phyloP scores from a whole-genome alignment of 2,888 invertebrate species.

The Tipula vernalis region DNA sequence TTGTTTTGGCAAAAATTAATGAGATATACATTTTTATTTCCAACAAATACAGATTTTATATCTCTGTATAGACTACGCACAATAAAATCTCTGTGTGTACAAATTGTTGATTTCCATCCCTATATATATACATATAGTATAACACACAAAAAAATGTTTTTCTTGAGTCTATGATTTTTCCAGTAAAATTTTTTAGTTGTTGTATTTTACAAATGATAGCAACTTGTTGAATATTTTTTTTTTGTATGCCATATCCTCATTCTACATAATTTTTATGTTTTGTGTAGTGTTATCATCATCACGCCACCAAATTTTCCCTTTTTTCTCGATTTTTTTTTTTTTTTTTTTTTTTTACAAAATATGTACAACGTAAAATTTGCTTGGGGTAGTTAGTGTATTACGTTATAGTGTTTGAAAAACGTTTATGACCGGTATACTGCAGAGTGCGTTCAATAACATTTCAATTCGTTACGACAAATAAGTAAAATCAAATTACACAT shows the following conservation, averaged over 20 bases:
- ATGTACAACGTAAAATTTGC: neutral
- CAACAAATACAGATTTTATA: neutral
- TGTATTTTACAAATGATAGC: constrained; percentile 10
- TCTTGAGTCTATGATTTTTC: neutral
- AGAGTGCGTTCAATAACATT: neutral
- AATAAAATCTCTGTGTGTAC: neutral
- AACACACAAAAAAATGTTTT: neutral
- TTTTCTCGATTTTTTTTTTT: neutral
- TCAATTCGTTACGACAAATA: neutral
- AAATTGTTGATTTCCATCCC: neutral
- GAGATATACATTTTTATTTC: neutral
- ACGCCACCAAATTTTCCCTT: neutral
- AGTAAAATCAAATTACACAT: neutral
- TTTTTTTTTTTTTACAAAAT: neutral
- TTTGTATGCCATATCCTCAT: neutral
- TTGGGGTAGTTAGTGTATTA: neutral
- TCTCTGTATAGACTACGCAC: neutral
- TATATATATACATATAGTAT: neutral
- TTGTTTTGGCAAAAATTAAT: neutral
- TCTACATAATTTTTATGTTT: neutral
- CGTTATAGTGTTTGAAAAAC: neutral
- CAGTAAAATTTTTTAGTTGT: neutral
- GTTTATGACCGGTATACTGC: neutral
- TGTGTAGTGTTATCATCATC: neutral
- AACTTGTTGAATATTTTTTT: constrained; percentile 10